Evolutionary conservation across 1,140 invertebrate species (phyloP), one percentile per base, ranked within the genome.

Genomic region (Odontomachus brunneus): DNA sequence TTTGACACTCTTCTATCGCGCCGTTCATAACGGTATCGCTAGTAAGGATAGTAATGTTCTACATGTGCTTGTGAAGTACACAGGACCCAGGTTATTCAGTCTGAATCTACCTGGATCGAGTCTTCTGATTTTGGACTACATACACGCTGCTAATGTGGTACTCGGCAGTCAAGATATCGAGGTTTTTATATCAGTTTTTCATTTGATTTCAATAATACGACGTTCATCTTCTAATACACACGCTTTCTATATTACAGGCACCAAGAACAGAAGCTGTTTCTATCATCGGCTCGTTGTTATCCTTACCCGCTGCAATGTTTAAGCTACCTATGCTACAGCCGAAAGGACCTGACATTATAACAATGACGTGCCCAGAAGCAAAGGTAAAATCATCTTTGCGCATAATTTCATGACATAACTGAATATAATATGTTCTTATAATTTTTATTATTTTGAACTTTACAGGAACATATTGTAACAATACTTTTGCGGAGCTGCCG

Each of bases 191-290:
- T 14, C 69, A 19, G 19, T 73, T 83, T 63, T 24, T 15, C 17
- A 60, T 75, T 9, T 49, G 59, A 82, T 51, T 86, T 84, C 44
- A 66, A 57, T 78, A 76, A 57, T 57, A 11, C 26, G 33, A 48
- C 38, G 38, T 29, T 51, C 65, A 14, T 65, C n/a, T 57, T 3
- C 7, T 71, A 11, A 62, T 48, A 17, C 14, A 49, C 7, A n/a
- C 51, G 60, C 63, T 4, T 82, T 53, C 65, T 57, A 12, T 73
- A 57, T 63, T 57, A 74, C 86, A 97, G 96, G 96, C 97, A 78
- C 98, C 98, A 1, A 95, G 98, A 82, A 97, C 97, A 17, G 98
- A 99, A 91, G 98, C 98, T 0, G 96, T 98, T n/a, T 97, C 98
- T 0, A 96, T 99, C 63, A 94, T 99, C 9, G 98, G 98, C 1